Percentiles rank a stretch among this genome's conserved stretches.
These are phyloP conservation scores for Cacatua alba DNA, from an alignment of 2,113 vertebrate genomes.

Conservation along the genomic window DNA sequence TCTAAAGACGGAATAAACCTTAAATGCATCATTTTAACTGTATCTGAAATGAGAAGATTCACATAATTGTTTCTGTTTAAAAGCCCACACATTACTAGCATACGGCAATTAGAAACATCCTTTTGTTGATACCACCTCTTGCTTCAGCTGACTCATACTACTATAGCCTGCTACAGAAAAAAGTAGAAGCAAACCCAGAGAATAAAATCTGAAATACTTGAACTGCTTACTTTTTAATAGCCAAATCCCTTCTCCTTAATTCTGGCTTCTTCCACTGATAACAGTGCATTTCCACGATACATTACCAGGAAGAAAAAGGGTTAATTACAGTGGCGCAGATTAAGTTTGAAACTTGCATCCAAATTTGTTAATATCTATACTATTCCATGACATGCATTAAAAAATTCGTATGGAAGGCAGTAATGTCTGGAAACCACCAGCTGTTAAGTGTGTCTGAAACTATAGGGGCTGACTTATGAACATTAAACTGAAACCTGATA, in stretches of 20 bases:
- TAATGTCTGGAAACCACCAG: constrained; percentile 69
- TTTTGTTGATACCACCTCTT: not conserved
- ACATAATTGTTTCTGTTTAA: not conserved
- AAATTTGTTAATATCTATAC: constrained; percentile 59
- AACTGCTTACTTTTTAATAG: not conserved
- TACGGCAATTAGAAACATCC: not conserved
- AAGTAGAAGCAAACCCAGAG: not conserved
- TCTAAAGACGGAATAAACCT: not conserved
- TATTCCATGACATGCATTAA: constrained; percentile 27
- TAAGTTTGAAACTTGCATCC: constrained; percentile 24
- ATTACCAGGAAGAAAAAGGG: not conserved
- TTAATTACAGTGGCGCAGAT: not conserved
- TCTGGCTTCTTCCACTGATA: not conserved
- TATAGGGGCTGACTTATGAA: constrained; percentile 67
- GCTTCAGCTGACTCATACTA: not conserved
- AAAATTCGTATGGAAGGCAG: constrained; percentile 52
- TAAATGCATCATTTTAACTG: not conserved
- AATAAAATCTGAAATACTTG: not conserved
- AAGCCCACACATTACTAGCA: not conserved
- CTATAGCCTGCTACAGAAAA: not conserved
- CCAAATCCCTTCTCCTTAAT: not conserved
- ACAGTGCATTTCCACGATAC: not conserved
- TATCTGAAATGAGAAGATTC: not conserved
- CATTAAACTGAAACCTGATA: constrained; percentile 73
- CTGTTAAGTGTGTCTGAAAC: constrained; percentile 61